Evolutionary conservation across 2,113 vertebrate species (phyloP).

Genomic region (Oncorhynchus tshawytscha): DNA sequence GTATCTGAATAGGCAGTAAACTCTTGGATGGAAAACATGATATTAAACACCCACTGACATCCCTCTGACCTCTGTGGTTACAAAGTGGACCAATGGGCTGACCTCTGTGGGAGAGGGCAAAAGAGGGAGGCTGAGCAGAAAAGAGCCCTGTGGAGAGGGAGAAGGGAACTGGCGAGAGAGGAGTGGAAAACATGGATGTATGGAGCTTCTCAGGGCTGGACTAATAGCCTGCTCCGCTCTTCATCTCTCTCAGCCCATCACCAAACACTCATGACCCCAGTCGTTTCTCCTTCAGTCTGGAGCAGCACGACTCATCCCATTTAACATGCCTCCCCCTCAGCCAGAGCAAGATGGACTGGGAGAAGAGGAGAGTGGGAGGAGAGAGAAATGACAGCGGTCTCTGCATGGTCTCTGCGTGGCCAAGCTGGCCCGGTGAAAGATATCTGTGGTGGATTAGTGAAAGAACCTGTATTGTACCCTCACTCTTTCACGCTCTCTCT

Average conservation of each 20-base stretch:
- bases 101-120: background rate
- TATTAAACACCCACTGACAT: constrained; percentile 29
- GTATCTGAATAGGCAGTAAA: constrained; percentile 19
- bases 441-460: background rate
- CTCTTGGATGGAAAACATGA: constrained; percentile 23
- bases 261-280: background rate
- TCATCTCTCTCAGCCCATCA: constrained; percentile 15
- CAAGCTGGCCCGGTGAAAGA: background rate
- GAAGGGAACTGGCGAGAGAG: constrained; percentile 42
- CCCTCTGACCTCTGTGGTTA: constrained; percentile 61
- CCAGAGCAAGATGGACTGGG: background rate
- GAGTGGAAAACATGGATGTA: background rate
- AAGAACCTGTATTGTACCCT: too few species aligned
- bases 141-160: background rate
- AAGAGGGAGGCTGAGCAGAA: background rate
- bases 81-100: background rate
- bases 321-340: background rate
- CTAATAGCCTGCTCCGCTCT: constrained; percentile 10
- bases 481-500: background rate
- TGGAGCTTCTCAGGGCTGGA: constrained; percentile 14
- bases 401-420: background rate
- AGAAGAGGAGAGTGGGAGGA: too few species aligned
- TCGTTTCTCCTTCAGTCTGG: background rate
- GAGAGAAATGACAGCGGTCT: background rate
- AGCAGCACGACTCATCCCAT: background rate